phyloP scores from a whole-genome alignment of 2,113 vertebrate genomes.

The Salvelinus alpinus region DNA sequence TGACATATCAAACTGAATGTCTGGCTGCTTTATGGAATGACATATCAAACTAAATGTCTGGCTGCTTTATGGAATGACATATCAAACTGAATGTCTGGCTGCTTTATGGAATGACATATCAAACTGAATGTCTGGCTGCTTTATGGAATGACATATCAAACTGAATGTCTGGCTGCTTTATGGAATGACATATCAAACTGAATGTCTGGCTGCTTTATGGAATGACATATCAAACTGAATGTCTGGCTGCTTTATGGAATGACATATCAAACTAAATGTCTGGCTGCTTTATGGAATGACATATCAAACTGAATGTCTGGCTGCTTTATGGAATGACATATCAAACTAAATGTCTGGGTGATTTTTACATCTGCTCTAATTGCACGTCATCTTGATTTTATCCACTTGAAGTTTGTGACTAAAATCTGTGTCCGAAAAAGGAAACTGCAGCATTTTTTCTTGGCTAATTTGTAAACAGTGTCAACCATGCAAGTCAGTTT shows the following conservation, averaged over 20 bases:
- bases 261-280: conserved; percentile 66
- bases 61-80: conserved; percentile 62
- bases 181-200: conserved; percentile 28
- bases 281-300: conserved; percentile 62
- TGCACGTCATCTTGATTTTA: conserved; percentile 74
- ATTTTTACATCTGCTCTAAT: conserved; percentile 68
- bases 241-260: conserved; percentile 65
- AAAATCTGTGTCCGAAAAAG: conserved; percentile 47
- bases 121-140: conserved; percentile 62
- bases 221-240: conserved; percentile 43
- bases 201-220: conserved; percentile 66
- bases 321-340: conserved; percentile 62
- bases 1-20: conserved; percentile 67
- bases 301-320: conserved; percentile 65
- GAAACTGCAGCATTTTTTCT: conserved; percentile 74
- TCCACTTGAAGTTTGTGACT: conserved; percentile 44
- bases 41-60: conserved; percentile 65
- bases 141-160: conserved; percentile 63
- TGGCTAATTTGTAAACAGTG: conserved; percentile 79
- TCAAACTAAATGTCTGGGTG: conserved; percentile 41
- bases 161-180: conserved; percentile 62
- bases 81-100: conserved; percentile 68
- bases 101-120: conserved; percentile 61
- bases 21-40: conserved; percentile 62
- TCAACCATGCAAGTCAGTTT: conserved; percentile 70